Conservation (phyloP, 2,113 vertebrate genomes). For the Platanista minor region DNA sequence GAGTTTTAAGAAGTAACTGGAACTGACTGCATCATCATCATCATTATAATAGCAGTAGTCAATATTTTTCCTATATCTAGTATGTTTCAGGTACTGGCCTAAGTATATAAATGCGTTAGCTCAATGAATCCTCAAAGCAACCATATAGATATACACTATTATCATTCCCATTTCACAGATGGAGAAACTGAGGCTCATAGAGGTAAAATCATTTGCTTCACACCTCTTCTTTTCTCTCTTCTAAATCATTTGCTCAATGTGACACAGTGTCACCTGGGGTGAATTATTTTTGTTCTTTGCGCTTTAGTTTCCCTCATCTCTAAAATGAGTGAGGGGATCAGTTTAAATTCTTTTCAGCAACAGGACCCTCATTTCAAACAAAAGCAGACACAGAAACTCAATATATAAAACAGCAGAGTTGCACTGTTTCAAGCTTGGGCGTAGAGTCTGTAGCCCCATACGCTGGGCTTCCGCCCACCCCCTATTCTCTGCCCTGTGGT, state of each 20-base stretch:
- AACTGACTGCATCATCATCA: background rate
- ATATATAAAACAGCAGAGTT: background rate
- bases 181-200: background rate
- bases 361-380: background rate
- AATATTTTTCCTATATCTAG: background rate
- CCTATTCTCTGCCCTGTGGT: background rate
- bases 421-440: background rate
- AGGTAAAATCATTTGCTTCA: background rate
- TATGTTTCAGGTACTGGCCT: background rate
- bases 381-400: background rate
- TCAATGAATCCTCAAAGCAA: background rate
- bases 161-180: background rate
- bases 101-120: background rate
- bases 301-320: background rate
- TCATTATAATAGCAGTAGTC: background rate
- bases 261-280: background rate
- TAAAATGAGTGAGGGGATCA: background rate
- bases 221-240: too few species aligned
- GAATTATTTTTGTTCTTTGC: background rate
- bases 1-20: background rate
- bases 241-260: background rate
- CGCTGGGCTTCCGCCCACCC: background rate
- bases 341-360: background rate
- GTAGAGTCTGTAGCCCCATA: background rate
- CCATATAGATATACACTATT: background rate